Conservation (phyloP, 1,140 invertebrate species). For the Cotesia typhae region DNA sequence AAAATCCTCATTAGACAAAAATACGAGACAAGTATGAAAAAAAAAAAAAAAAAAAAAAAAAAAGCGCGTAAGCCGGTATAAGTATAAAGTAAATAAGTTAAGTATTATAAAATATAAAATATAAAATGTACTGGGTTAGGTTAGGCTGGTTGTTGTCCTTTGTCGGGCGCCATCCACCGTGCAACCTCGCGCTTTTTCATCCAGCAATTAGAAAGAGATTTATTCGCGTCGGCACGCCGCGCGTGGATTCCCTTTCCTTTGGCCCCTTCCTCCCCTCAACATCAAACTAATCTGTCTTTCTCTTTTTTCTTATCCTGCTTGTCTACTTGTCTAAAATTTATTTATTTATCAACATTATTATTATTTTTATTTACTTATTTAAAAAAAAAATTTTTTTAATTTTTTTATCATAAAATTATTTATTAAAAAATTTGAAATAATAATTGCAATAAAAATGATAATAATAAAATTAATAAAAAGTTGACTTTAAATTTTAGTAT, state of each 20-base stretch:
- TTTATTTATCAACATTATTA: too few relatives aligned
- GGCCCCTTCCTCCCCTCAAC: background rate
- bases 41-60: conserved; percentile 45
- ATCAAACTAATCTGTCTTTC: background rate
- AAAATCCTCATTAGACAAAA: too few relatives aligned
- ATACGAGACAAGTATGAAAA: background rate
- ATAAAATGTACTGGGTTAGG: conserved; percentile 26
- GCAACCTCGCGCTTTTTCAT: conserved; percentile 53
- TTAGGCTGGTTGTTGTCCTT: conserved; percentile 44
- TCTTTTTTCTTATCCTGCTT: conserved; percentile 15
- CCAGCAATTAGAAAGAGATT: conserved; percentile 61
- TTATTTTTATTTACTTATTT: too few relatives aligned
- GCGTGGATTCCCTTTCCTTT: conserved; percentile 37
- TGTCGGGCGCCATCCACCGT: conserved; percentile 53
- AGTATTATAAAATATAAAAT: conserved; percentile 2
- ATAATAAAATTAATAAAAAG: too few relatives aligned
- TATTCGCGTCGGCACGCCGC: conserved; percentile 52
- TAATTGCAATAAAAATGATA: too few relatives aligned
- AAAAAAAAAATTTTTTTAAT: too few relatives aligned
- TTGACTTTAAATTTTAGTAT: too few relatives aligned
- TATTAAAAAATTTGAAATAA: too few relatives aligned
- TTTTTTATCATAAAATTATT: too few relatives aligned
- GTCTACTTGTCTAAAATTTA: background rate
- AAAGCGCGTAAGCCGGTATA: conserved; percentile 27
- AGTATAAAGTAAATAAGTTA: conserved; percentile 3